A percentile compares a stretch with the other conserved stretches of the same genome.
These are phyloP conservation scores for Odocoileus hemionus DNA, from an alignment of 2,113 vertebrate genomes.

Conservation along the genomic window DNA sequence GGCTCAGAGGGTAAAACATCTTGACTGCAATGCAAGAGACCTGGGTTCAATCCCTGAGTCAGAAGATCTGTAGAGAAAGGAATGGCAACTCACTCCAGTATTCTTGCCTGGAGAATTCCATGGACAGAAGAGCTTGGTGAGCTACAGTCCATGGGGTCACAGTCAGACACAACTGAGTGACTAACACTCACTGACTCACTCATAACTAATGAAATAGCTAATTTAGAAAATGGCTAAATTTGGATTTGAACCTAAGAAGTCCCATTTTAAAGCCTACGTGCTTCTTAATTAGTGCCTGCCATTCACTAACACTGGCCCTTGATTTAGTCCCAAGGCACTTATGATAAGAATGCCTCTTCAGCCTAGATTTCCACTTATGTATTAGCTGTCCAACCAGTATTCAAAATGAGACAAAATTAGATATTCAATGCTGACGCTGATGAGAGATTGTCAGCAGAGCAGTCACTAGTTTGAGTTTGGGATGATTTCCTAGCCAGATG, in stretches of 20 bases:
- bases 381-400: background rate
- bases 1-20: background rate
- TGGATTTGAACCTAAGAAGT: background rate
- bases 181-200: background rate
- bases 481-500: background rate
- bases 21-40: background rate
- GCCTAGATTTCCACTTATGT: background rate
- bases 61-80: background rate
- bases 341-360: background rate
- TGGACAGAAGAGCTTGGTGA: background rate
- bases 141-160: background rate
- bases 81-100: background rate
- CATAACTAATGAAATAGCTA: background rate
- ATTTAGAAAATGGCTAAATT: background rate
- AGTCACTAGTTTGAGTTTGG: background rate
- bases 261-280: background rate
- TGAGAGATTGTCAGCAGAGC: background rate
- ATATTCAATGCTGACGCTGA: background rate
- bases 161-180: background rate
- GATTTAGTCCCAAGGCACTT: background rate
- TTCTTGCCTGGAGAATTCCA: background rate
- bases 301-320: background rate
- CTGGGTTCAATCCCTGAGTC: background rate
- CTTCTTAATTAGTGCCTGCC: background rate
- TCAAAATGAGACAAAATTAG: background rate